Percentiles rank a stretch among this genome's conserved stretches.
These are phyloP conservation scores for Coendou prehensilis DNA, from an alignment of 2,797 vertebrate species.

Conservation along the genomic window DNA sequence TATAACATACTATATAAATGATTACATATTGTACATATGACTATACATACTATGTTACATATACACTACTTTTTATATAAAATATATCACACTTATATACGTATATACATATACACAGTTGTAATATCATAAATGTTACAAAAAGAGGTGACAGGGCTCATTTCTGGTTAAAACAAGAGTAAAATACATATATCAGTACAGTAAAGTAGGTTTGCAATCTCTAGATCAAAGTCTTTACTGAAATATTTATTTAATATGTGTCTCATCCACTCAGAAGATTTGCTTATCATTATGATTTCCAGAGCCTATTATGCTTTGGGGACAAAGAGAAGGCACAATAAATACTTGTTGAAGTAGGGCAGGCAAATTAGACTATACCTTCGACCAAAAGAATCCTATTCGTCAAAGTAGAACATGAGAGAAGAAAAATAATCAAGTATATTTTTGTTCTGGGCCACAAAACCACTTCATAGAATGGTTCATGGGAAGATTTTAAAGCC, in stretches of 20 bases:
- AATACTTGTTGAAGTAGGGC: background rate
- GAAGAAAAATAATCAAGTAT: background rate
- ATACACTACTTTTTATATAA: background rate
- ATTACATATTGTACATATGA: background rate
- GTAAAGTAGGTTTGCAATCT: background rate
- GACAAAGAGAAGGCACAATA: background rate
- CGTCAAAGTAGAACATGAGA: rapidly evolving
- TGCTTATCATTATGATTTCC: background rate
- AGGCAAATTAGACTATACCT: background rate
- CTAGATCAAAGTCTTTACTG: background rate
- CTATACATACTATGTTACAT: background rate
- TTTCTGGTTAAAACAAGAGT: background rate
- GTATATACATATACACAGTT: background rate
- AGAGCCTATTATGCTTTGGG: background rate
- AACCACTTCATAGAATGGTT: background rate
- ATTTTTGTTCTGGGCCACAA: background rate
- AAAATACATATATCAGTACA: background rate
- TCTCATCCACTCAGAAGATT: background rate
- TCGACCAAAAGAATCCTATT: background rate
- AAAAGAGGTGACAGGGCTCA: background rate
- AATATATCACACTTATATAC: background rate
- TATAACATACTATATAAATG: background rate
- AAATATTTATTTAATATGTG: background rate
- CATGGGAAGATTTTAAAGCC: background rate
- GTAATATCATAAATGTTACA: background rate